A percentile compares a stretch with the other conserved stretches of the same genome.
These are phyloP conservation scores for Diarsia mendica DNA, from an alignment of 2,888 invertebrate genomes.

Conservation along the genomic window DNA sequence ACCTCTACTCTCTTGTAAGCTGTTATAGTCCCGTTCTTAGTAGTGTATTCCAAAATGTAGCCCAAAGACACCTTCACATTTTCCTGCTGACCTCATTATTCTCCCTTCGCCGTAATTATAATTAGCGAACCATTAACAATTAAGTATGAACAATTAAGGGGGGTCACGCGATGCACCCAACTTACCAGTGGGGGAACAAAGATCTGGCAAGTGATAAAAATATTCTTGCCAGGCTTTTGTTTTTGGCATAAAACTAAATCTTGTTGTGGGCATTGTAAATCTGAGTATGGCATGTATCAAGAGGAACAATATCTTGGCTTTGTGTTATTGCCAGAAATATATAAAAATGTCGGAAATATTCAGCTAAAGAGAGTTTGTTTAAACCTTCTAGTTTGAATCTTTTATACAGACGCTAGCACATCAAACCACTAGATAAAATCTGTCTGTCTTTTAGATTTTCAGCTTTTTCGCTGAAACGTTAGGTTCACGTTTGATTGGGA, in stretches of 20 bases:
- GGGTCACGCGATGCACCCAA: constrained; percentile 14
- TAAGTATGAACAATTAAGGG: constrained; percentile 1
- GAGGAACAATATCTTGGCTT: neutral
- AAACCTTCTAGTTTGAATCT: neutral
- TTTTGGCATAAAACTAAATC: neutral
- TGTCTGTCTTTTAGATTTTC: no score
- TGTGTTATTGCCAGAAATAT: constrained; percentile 2
- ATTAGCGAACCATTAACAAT: constrained; percentile 25
- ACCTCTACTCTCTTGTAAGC: no score
- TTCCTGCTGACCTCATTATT: constrained; percentile 24
- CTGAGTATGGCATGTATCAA: neutral
- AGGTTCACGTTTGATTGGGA: no score
- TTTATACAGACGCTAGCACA: no score
- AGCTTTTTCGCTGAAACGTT: no score
- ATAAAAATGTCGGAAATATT: neutral
- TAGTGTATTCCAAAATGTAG: neutral
- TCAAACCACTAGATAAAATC: no score
- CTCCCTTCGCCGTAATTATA: constrained; percentile 23
- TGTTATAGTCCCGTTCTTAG: no score
- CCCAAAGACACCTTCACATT: constrained; percentile 7
- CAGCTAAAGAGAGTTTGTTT: neutral
- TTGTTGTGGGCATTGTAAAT: neutral
- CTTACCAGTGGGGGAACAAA: neutral
- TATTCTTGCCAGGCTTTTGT: neutral
- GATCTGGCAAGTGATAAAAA: constrained; percentile 13